Evolutionary conservation across 1,140 invertebrate genomes (phyloP), one percentile per base, ranked within the genome.

Genomic region (Thaumetopoea pityocampa): DNA sequence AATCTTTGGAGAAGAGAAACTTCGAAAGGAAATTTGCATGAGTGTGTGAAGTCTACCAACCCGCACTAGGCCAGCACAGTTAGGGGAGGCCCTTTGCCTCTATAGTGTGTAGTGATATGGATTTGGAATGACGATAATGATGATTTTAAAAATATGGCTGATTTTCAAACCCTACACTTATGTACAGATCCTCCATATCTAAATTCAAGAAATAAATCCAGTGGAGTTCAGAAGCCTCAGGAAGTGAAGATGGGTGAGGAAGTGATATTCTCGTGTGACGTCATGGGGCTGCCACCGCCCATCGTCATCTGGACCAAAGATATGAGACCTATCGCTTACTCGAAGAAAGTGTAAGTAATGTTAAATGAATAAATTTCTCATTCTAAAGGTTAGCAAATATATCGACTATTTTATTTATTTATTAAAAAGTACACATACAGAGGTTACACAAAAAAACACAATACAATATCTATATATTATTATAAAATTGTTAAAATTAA

Each of bases 241-340:
- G 58, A 70, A 49, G 23, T 71, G 4, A 40, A 57, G 27, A 29
- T 40, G 0, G 81, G 79, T 1, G 45, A 54, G 1, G 50, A 32
- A 20, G 38, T 68, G 1, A 37, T 22, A 2, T 61, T 85, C 2
- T 61, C 49, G 3, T 86, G 84, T 20, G 53, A 77, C 6, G 59
- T 65, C 0, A 32, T 15, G 0, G 84, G 77, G 0, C 50, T 51
- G 3, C 84, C 81, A 0, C 66, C 52, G 7, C 84, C 84, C 0
- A 50, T 72, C 1, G 49, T 78, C 0, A 56, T 71, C 2, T 86
- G 84, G 84, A 69, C 56, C 5, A 81, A 81, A 41, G 58, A 79
- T 19, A 46, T 35, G 0, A 44, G 37, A 6, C 70, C 78, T 3
- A 19, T 85, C 1, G 51, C 40, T 5, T 81, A 56, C 35, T 64